These are phyloP conservation scores for Aythya baeri DNA, from an alignment of 2,113 vertebrate genomes.

Conservation along the genomic window DNA sequence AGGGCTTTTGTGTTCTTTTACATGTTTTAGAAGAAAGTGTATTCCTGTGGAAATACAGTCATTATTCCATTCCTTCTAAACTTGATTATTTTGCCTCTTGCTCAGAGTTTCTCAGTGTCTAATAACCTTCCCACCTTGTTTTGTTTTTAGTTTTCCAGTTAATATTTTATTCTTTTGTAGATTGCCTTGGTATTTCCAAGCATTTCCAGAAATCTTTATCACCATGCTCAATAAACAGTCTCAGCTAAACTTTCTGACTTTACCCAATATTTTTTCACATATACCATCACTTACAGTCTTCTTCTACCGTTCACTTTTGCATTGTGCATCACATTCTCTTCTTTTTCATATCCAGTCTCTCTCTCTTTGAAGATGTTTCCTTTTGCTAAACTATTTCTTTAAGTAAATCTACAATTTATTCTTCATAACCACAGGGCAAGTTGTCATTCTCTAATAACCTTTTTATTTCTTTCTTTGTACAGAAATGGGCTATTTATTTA, in stretches of 20 bases:
- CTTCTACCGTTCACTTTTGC: background rate
- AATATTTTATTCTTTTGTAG: background rate
- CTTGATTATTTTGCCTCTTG: background rate
- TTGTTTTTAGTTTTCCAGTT: no score
- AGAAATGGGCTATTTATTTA: background rate
- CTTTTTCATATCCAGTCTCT: background rate
- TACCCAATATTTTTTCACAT: background rate
- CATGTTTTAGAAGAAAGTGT: background rate
- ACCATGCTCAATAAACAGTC: background rate
- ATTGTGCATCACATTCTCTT: background rate
- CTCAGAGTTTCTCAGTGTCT: background rate
- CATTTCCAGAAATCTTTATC: background rate
- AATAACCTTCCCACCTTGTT: background rate
- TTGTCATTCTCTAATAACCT: background rate
- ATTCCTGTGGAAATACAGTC: background rate
- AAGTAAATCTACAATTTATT: background rate
- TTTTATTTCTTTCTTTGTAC: background rate
- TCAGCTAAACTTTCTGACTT: background rate
- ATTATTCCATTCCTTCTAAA: background rate
- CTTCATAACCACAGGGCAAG: background rate
- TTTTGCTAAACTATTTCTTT: background rate
- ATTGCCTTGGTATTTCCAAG: background rate
- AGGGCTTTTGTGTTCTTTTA: background rate
- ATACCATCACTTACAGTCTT: background rate
- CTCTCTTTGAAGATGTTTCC: background rate